Percentiles rank a stretch among this genome's conserved stretches.
Conservation (phyloP, 2,113 vertebrate genomes). For the Pterocles orientalis region DNA sequence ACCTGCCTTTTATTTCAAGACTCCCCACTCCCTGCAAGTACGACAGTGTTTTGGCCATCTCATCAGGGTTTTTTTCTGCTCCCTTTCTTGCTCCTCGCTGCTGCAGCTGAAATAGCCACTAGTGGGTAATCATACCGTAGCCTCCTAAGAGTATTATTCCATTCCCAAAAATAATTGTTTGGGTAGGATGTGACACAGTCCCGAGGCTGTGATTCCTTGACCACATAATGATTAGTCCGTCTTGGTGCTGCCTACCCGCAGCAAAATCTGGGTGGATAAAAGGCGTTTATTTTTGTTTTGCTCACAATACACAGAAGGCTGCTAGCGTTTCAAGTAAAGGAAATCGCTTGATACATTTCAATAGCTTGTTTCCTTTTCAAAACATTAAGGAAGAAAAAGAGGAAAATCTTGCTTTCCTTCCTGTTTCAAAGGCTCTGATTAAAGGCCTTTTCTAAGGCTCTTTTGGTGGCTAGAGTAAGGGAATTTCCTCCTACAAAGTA, state of each 20-base stretch:
- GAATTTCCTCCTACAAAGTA: conserved; percentile 48
- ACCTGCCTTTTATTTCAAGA: background rate
- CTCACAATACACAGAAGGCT: conserved; percentile 51
- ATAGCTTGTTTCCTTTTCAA: conserved; percentile 66
- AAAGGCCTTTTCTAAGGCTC: conserved; percentile 38
- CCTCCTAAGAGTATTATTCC: background rate
- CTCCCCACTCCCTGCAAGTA: background rate
- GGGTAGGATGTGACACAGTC: background rate
- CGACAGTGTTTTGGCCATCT: background rate
- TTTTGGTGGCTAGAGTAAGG: conserved; percentile 20
- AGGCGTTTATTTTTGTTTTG: conserved; percentile 40
- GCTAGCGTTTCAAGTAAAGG: conserved; percentile 48
- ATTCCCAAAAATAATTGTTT: conserved; percentile 25
- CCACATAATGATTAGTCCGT: background rate
- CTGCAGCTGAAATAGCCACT: background rate
- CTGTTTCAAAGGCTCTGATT: conserved; percentile 60
- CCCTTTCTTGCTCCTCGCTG: background rate
- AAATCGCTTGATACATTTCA: conserved; percentile 61
- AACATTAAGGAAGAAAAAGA: conserved; percentile 55
- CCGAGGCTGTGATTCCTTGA: background rate
- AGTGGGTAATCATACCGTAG: background rate
- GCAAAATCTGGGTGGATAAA: conserved; percentile 55
- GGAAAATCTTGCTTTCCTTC: conserved; percentile 65
- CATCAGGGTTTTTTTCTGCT: background rate
- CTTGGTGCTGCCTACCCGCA: background rate